Evolutionary conservation across 2,797 vertebrate genomes (phyloP).

Genomic region (Thaleichthys pacificus): DNA sequence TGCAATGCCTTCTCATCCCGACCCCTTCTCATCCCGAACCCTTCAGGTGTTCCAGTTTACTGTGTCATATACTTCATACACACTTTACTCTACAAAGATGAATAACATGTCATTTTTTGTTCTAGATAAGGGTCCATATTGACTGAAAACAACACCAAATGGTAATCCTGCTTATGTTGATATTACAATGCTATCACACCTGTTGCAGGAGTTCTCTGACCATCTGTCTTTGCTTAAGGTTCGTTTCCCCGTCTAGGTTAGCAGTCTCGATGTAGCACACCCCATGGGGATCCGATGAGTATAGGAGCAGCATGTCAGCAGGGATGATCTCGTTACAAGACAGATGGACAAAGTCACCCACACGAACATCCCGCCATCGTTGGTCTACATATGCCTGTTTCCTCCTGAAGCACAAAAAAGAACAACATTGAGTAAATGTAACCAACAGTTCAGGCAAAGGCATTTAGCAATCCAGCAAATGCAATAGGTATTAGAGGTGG

Average conservation of each 20-base stretch:
- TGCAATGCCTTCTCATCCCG: too few species aligned
- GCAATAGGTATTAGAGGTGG: too few species aligned
- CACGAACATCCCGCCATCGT: constrained; percentile 87
- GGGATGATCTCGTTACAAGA: constrained; percentile 92
- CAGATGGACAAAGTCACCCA: constrained; percentile 91
- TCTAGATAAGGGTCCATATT: too few species aligned
- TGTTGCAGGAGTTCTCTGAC: constrained; percentile 80
- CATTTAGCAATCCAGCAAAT: not conserved
- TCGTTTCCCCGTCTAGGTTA: constrained; percentile 93
- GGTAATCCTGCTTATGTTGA: not conserved
- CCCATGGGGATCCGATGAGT: constrained; percentile 86
- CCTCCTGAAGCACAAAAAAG: constrained; percentile 67
- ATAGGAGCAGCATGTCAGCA: constrained; percentile 89
- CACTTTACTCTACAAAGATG: too few species aligned
- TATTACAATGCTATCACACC: constrained; percentile 49
- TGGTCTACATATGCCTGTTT: constrained; percentile 78
- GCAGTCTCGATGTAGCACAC: constrained; percentile 94
- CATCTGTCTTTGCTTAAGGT: constrained; percentile 92
- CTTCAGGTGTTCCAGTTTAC: too few species aligned
- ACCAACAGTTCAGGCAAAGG: not conserved
- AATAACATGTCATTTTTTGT: too few species aligned
- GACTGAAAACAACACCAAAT: not conserved
- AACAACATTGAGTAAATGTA: not conserved
- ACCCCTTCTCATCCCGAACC: too few species aligned
- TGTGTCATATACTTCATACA: too few species aligned